These are phyloP conservation scores for Arenaria interpres DNA, from an alignment of 2,113 vertebrate genomes.

Conservation along the genomic window DNA sequence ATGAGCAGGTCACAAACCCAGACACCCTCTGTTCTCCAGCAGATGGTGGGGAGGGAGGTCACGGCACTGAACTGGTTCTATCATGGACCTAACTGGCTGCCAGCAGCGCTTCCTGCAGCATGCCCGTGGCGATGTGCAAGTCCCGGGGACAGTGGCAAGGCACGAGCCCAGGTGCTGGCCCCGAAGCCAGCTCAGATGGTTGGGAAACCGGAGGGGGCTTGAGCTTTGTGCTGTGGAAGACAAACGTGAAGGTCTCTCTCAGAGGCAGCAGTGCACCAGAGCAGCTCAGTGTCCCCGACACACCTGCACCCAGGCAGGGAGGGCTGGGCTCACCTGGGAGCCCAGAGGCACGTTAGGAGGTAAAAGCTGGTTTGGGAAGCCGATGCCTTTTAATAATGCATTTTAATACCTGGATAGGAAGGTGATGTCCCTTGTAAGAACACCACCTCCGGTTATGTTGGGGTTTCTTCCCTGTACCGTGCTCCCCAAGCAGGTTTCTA, in stretches of 20 bases:
- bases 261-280: not conserved
- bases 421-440: not conserved
- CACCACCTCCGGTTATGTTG: not conserved
- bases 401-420: not conserved
- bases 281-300: too few species aligned
- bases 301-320: fast-evolving
- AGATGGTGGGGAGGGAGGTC: fast-evolving
- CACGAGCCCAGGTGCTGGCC: not conserved
- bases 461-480: not conserved
- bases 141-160: not conserved
- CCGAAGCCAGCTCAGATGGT: not conserved
- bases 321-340: not conserved
- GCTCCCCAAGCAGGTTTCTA: not conserved
- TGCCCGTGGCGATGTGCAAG: not conserved
- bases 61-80: not conserved
- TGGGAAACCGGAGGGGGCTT: not conserved
- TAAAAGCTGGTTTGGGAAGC: not conserved
- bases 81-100: not conserved
- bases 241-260: not conserved
- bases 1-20: not conserved
- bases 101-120: fast-evolving
- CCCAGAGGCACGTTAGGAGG: fast-evolving
- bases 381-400: not conserved
- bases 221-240: not conserved
- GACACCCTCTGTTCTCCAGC: not conserved